Evolutionary conservation across 2,113 vertebrate genomes (phyloP), one percentile per base, ranked within the genome.

Genomic region (Catharus fuscescens): DNA sequence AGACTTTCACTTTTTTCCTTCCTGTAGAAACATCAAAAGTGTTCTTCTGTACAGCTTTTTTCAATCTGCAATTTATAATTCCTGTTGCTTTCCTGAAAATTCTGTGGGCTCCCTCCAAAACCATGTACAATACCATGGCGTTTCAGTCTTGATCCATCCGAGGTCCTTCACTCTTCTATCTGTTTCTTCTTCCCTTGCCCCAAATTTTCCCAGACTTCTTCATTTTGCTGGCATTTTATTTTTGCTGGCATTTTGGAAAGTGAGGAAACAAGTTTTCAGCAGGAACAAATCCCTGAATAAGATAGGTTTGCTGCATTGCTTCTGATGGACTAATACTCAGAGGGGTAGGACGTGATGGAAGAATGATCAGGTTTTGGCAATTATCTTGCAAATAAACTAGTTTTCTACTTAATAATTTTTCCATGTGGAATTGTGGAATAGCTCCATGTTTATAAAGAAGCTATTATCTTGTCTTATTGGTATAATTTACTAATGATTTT

Each of bases 401-500:
- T 57, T 94, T 93, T 87, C 61, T 82, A 82, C 42, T 57, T 73
- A 52, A 65, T 59, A 44, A 7, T 76, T 93, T 81, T 93, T 92
- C 69, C 52, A 65, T 23, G 16, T 4, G 5, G 14, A 47, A 62
- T 71, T 84, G 18, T 52, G 20, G 47, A 91, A 31, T 61, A 73
- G 26, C 12, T 83, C 38, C 12, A 10, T 56, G 59, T 86, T 88
- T 91, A 54, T 50, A 54, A 86, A 50, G 38, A 86, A 94, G 59
- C 14, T 53, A 48, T 77, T 88, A 26, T 61, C 31, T 62, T n/a
- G 10, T 80, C n/a, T 86, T 93, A 87, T 61, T 3, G 4, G n/a
- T 60, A 44, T 90, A 67, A 95, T 89, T 93, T 71, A 28, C 16
- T 88, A 73, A 65, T 34, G 29, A 93, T 92, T 93, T 95, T 94